phyloP scores from a whole-genome alignment of 2,888 invertebrate genomes.

The Ophion ventricosus region DNA sequence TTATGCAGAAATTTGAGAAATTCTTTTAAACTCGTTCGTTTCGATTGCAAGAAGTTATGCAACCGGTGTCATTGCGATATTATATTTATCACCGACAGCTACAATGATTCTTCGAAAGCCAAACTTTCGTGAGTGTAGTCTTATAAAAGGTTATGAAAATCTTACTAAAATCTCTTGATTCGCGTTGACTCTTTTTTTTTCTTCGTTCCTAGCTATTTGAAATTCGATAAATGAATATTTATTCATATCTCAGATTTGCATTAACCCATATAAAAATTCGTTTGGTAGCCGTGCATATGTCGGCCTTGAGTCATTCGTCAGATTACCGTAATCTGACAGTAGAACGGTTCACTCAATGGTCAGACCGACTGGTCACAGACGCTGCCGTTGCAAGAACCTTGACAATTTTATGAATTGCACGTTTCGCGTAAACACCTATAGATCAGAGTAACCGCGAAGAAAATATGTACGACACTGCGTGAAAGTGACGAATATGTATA shows the following conservation, averaged over 20 bases:
- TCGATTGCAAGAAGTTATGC: neutral
- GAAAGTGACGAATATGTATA: conserved; percentile 41
- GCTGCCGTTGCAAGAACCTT: conserved; percentile 38
- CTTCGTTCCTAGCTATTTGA: neutral
- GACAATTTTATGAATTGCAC: conserved; percentile 46
- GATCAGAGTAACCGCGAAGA: neutral
- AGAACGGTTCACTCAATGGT: conserved; percentile 57
- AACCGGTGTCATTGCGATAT: neutral
- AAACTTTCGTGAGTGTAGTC: neutral
- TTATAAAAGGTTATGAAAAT: neutral
- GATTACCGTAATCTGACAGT: conserved; percentile 57
- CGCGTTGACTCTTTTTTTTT: neutral
- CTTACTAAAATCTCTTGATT: neutral
- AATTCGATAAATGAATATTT: conserved; percentile 21
- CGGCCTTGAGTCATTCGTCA: conserved; percentile 58
- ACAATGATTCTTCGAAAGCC: neutral
- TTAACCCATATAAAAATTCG: conserved; percentile 7
- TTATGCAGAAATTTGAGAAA: neutral
- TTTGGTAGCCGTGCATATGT: conserved; percentile 28
- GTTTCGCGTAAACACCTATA: conserved; percentile 5
- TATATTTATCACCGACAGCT: conserved; percentile 6
- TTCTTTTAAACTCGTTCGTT: neutral
- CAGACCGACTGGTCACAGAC: conserved; percentile 42
- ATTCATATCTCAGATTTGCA: neutral
- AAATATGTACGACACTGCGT: conserved; percentile 8